Evolutionary conservation across 2,888 invertebrate genomes (phyloP).

Genomic region (Abscondita cerata): DNA sequence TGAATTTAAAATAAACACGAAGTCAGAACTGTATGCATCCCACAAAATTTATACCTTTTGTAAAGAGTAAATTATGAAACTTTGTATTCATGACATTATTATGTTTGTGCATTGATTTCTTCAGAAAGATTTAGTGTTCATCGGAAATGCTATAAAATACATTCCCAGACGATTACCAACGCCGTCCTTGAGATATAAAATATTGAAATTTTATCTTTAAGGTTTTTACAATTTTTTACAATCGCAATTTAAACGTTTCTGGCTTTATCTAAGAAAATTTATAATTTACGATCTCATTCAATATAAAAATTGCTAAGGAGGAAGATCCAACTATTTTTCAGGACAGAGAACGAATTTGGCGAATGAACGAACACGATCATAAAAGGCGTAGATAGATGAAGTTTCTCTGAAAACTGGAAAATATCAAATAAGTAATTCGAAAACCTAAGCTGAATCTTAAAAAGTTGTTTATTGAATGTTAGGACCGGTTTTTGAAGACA

Average conservation of each 20-base stretch:
- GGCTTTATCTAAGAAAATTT: conserved; percentile 5
- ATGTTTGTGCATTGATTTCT: conserved; percentile 18
- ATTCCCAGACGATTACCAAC: conserved; percentile 24
- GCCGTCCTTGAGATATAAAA: conserved; percentile 22
- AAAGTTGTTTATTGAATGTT: conserved; percentile 35
- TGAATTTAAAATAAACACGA: no score
- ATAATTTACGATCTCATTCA: conserved; percentile 5
- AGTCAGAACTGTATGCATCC: no score
- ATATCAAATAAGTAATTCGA: conserved; percentile 25
- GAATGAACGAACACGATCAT: conserved; percentile 10
- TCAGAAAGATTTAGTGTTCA: conserved; percentile 22
- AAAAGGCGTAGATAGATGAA: conserved; percentile 21
- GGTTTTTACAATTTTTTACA: not conserved
- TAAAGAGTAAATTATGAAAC: conserved; percentile 12
- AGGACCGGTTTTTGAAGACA: conserved; percentile 34
- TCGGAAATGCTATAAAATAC: conserved; percentile 26
- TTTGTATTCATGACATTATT: conserved; percentile 21
- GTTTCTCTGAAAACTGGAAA: conserved; percentile 14
- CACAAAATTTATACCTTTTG: not conserved
- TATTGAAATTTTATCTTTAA: conserved; percentile 9
- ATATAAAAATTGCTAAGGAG: not conserved
- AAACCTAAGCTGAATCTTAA: conserved; percentile 23
- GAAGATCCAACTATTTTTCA: not conserved
- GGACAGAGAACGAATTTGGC: conserved; percentile 9
- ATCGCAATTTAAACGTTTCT: conserved; percentile 9